phyloP scores from a whole-genome alignment of 2,888 invertebrate genomes.

The Gnatocerus cornutus region DNA sequence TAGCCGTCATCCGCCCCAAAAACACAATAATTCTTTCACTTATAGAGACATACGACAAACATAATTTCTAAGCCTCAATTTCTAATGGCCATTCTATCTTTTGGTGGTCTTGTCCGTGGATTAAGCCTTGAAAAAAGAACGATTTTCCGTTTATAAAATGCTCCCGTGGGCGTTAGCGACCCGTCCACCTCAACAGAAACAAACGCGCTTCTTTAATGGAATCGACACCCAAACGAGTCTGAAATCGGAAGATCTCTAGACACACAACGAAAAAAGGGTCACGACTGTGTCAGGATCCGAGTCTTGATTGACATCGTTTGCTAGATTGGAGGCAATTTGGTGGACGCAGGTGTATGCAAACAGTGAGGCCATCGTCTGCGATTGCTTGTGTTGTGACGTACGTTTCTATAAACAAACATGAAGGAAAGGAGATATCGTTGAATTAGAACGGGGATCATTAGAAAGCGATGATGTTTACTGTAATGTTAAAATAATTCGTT shows the following conservation, averaged over 20 bases:
- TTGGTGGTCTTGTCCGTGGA: not conserved
- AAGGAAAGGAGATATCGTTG: not conserved
- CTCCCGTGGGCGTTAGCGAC: slow-evolving; percentile 10
- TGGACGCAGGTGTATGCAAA: slow-evolving; percentile 39
- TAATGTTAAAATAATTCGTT: no score
- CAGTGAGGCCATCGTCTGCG: slow-evolving; percentile 21
- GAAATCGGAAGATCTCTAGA: slow-evolving; percentile 7
- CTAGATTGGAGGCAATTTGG: slow-evolving; percentile 29
- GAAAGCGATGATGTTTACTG: not conserved
- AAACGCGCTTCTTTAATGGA: slow-evolving; percentile 29
- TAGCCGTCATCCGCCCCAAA: no score
- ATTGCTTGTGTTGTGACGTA: slow-evolving; percentile 10
- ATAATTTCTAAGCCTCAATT: no score
- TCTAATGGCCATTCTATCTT: not conserved
- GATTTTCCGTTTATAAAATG: slow-evolving; percentile 6
- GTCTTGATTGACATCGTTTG: slow-evolving; percentile 37
- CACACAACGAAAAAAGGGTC: slow-evolving; percentile 18
- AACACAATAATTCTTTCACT: no score
- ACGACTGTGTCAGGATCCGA: slow-evolving; percentile 22
- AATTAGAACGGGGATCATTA: not conserved
- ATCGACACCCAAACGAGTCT: slow-evolving; percentile 27
- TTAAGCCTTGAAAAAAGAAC: not conserved
- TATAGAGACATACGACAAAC: no score
- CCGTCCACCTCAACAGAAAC: slow-evolving; percentile 22
- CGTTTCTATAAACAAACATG: slow-evolving; percentile 28